phyloP scores from a whole-genome alignment of 2,113 vertebrate species.

The Python bivittatus region DNA sequence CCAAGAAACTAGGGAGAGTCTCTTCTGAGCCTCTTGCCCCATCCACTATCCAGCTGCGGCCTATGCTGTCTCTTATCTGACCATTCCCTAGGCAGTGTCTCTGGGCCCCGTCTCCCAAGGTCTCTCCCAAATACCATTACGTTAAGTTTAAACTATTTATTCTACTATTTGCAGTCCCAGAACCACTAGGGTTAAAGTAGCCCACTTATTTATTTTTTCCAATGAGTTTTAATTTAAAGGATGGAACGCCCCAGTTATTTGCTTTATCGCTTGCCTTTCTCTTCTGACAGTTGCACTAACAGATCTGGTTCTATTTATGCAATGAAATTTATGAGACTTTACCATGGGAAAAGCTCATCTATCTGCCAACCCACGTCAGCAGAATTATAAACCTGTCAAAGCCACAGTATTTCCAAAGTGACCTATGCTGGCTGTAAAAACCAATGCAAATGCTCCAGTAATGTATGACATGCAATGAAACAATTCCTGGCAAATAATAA shows the following conservation, averaged over 20 bases:
- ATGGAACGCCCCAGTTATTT: slow-evolving; percentile 65
- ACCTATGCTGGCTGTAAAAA: slow-evolving; percentile 59
- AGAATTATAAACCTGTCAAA: slow-evolving; percentile 71
- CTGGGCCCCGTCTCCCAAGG: too few relatives aligned
- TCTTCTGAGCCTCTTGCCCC: too few relatives aligned
- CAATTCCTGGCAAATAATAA: slow-evolving; percentile 57
- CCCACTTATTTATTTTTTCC: not conserved
- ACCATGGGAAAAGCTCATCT: slow-evolving; percentile 45
- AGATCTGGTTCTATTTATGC: slow-evolving; percentile 64
- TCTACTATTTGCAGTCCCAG: not conserved
- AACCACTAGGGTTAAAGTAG: not conserved
- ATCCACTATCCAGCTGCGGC: too few relatives aligned
- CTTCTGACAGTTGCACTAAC: slow-evolving; percentile 59
- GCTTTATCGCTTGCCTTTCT: slow-evolving; percentile 51
- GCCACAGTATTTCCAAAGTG: slow-evolving; percentile 63
- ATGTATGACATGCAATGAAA: slow-evolving; percentile 61
- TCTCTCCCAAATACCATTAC: too few relatives aligned
- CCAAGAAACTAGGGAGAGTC: too few relatives aligned
- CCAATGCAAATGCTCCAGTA: slow-evolving; percentile 56
- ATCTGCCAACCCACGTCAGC: slow-evolving; percentile 65
- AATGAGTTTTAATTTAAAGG: slow-evolving; percentile 59
- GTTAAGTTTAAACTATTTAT: not conserved
- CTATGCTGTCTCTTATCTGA: too few relatives aligned
- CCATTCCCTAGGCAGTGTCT: too few relatives aligned
- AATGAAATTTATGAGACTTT: slow-evolving; percentile 65